These are phyloP conservation scores for Vulpes lagopus DNA, from an alignment of 2,113 vertebrate species.

Conservation along the genomic window DNA sequence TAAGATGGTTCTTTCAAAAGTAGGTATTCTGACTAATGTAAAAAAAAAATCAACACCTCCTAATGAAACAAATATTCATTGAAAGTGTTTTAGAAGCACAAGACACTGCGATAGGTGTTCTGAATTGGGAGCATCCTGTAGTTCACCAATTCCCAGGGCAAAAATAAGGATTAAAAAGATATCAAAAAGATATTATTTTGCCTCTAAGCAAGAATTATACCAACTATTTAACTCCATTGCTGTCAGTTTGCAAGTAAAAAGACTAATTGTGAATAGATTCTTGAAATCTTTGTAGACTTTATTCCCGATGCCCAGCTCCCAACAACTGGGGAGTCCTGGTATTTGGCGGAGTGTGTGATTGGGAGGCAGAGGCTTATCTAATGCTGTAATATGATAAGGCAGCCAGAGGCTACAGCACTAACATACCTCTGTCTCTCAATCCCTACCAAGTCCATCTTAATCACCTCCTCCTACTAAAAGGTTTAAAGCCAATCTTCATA, in stretches of 20 bases:
- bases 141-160: constrained; percentile 19
- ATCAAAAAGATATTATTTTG: constrained; percentile 49
- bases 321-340: constrained; percentile 49
- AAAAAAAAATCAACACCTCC: neutral
- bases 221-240: constrained; percentile 69
- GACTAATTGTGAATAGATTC: constrained; percentile 63
- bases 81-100: constrained; percentile 24
- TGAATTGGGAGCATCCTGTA: neutral
- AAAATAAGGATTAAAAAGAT: constrained; percentile 61
- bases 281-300: constrained; percentile 32
- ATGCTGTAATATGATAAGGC: constrained; percentile 73
- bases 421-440: constrained; percentile 61
- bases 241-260: constrained; percentile 68
- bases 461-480: constrained; percentile 80
- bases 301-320: neutral
- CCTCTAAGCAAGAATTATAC: constrained; percentile 60
- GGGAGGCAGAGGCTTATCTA: constrained; percentile 66
- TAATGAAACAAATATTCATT: constrained; percentile 16
- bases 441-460: constrained; percentile 58
- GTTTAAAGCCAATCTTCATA: constrained; percentile 77
- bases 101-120: neutral
- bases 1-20: constrained; percentile 41
- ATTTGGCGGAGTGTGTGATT: neutral
- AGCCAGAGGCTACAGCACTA: constrained; percentile 73
- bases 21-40: constrained; percentile 9